These are phyloP conservation scores for Alaudala cheleensis DNA, from an alignment of 2,113 vertebrate species.

Conservation along the genomic window DNA sequence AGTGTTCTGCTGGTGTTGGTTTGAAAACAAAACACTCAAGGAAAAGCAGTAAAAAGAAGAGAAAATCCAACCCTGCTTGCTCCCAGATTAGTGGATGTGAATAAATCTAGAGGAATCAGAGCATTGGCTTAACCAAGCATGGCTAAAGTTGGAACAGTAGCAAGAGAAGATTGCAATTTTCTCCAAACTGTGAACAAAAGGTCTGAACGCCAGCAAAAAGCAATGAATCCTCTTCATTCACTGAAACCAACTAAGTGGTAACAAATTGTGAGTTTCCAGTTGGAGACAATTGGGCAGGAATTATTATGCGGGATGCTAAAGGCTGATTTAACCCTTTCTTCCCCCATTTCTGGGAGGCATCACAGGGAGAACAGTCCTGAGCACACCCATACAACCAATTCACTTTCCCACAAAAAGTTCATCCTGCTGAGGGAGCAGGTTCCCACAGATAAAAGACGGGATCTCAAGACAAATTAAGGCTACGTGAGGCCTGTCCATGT, in stretches of 20 bases:
- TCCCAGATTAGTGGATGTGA: background rate
- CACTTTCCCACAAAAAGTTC: conserved; percentile 30
- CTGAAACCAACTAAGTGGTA: conserved; percentile 56
- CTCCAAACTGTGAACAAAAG: conserved; percentile 43
- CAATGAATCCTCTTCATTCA: conserved; percentile 63
- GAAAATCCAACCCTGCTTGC: background rate
- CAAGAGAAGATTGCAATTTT: conserved; percentile 56
- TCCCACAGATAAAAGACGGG: conserved; percentile 48
- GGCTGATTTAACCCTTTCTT: conserved; percentile 33
- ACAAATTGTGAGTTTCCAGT: conserved; percentile 52
- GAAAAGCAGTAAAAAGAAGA: background rate
- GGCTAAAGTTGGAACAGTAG: conserved; percentile 66
- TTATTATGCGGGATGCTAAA: background rate
- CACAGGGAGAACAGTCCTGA: background rate
- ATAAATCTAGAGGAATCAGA: conserved; percentile 7
- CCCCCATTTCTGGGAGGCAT: background rate
- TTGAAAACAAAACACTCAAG: background rate
- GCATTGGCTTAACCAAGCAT: conserved; percentile 45
- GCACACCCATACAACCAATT: background rate
- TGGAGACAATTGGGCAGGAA: conserved; percentile 28
- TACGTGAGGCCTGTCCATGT: conserved; percentile 18
- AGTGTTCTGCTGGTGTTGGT: background rate
- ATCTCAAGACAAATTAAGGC: conserved; percentile 39
- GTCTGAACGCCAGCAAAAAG: background rate
- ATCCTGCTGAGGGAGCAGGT: conserved; percentile 52